Evolutionary conservation across 2,888 invertebrate species (phyloP).

Genomic region (Tetheella fluctuosa): DNA sequence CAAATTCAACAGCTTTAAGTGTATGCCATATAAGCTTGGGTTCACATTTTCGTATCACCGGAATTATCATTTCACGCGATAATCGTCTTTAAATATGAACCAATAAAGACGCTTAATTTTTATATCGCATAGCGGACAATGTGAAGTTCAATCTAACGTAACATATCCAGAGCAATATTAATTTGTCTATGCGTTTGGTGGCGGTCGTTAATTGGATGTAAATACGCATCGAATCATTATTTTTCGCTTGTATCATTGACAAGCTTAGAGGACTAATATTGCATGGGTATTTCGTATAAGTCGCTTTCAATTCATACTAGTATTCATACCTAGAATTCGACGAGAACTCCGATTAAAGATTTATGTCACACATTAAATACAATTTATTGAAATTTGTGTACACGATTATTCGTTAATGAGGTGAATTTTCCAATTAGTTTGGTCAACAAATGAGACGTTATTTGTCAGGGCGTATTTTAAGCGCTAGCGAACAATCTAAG

Average conservation of each 20-base stretch:
- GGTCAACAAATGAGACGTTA: no score
- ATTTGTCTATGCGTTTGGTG: conserved; percentile 67
- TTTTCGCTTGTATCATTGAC: conserved; percentile 49
- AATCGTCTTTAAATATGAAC: conserved; percentile 58
- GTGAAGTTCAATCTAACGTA: conserved; percentile 54
- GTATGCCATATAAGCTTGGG: conserved; percentile 73
- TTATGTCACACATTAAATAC: not conserved
- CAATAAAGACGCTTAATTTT: conserved; percentile 55
- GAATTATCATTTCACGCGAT: conserved; percentile 32
- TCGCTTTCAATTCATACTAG: conserved; percentile 43
- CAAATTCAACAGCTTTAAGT: conserved; percentile 72
- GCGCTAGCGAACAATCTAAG: no score
- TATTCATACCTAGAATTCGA: not conserved
- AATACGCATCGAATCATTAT: conserved; percentile 41
- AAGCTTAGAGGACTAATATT: conserved; percentile 75
- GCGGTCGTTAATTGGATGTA: conserved; percentile 60
- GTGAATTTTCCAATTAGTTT: no score
- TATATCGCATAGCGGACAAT: conserved; percentile 70
- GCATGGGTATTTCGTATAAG: conserved; percentile 70
- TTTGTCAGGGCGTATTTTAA: no score
- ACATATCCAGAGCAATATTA: conserved; percentile 80
- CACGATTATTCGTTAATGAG: no score
- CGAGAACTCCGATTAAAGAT: not conserved
- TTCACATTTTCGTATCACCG: conserved; percentile 61
- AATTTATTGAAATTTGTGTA: no score